A percentile compares a stretch with the other conserved stretches of the same genome.
Conservation (phyloP, 2,888 invertebrate species). For the Galeruca laticollis region DNA sequence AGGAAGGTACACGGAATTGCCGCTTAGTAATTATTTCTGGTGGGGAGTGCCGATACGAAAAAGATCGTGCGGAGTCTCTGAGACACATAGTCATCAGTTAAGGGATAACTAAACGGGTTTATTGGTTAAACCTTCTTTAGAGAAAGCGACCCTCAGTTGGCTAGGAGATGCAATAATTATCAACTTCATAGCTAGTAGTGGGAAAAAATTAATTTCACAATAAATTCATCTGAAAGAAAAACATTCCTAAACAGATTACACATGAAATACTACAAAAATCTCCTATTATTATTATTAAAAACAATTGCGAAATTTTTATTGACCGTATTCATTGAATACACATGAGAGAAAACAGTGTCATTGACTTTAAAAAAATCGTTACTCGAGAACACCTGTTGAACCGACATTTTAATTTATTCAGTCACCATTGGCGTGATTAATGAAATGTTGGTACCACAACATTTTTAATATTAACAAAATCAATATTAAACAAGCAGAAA, state of each 20-base stretch:
- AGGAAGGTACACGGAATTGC: too few species aligned
- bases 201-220: too few species aligned
- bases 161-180: too few species aligned
- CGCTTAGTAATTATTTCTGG: too few species aligned
- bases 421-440: slow-evolving; percentile 17
- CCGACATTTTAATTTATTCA: slow-evolving; percentile 23
- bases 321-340: slow-evolving; percentile 11
- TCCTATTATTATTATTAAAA: slow-evolving; percentile 16
- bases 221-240: too few species aligned
- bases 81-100: too few species aligned
- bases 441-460: slow-evolving; percentile 7
- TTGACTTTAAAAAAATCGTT: slow-evolving; percentile 23
- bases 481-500: background rate
- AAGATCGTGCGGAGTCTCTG: too few species aligned
- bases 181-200: too few species aligned
- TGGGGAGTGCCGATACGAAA: too few species aligned
- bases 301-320: slow-evolving; percentile 28
- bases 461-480: background rate
- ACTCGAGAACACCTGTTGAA: slow-evolving; percentile 21
- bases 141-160: too few species aligned
- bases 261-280: background rate
- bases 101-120: too few species aligned
- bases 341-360: slow-evolving; percentile 26
- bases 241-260: background rate
- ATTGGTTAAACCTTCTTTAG: too few species aligned